phyloP scores from a whole-genome alignment of 2,797 vertebrate species.

The Loriculus beryllinus region DNA sequence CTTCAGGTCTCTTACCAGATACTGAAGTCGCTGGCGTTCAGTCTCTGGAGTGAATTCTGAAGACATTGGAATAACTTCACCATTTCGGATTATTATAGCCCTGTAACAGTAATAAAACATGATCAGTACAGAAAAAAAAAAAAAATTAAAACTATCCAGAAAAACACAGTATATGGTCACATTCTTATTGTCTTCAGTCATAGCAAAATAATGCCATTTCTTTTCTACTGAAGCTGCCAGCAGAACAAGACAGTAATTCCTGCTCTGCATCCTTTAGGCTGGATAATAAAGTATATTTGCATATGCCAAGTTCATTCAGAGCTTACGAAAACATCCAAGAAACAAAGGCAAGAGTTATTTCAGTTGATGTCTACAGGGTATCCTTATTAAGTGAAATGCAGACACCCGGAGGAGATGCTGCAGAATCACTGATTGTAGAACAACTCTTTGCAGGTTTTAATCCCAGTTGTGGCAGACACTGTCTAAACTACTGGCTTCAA shows the following conservation, averaged over 20 bases:
- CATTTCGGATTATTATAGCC: constrained; percentile 91
- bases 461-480: neutral
- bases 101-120: constrained; percentile 75
- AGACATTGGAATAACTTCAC: constrained; percentile 93
- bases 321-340: constrained; percentile 28
- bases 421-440: neutral
- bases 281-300: neutral
- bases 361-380: neutral
- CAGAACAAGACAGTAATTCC: neutral
- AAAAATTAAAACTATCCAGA: neutral
- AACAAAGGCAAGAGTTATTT: constrained; percentile 20
- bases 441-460: neutral
- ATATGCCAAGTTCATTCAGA: constrained; percentile 15
- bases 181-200: neutral
- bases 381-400: constrained; percentile 13
- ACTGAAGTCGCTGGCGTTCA: constrained; percentile 94
- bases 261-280: neutral
- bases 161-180: neutral
- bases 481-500: constrained; percentile 18
- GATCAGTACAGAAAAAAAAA: neutral
- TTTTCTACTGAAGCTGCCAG: neutral
- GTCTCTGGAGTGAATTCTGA: constrained; percentile 97
- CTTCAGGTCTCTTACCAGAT: constrained; percentile 84
- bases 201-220: neutral
- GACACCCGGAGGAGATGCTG: neutral